A percentile compares a stretch with the other conserved stretches of the same genome.
Conservation (phyloP, 2,113 vertebrate species). For the Sceloporus undulatus region DNA sequence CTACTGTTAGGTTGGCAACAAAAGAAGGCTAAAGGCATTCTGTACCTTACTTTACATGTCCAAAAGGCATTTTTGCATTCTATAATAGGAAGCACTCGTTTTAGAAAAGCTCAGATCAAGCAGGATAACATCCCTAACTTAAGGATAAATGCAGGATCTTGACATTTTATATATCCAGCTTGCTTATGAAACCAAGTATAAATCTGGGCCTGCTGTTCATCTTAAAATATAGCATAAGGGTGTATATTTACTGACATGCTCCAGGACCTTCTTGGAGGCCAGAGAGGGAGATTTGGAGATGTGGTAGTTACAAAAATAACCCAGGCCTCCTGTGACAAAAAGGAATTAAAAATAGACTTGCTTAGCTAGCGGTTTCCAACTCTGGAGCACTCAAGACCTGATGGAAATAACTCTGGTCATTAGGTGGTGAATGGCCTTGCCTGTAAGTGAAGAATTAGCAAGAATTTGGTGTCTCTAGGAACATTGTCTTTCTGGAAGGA, state of each 20-base stretch:
- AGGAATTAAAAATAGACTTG: constrained; percentile 43
- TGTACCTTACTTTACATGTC: constrained; percentile 51
- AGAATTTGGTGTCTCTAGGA: constrained; percentile 11
- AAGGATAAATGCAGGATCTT: constrained; percentile 58
- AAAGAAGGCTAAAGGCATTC: constrained; percentile 57
- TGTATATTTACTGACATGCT: constrained; percentile 29
- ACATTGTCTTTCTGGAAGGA: constrained; percentile 19
- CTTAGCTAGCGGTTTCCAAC: constrained; percentile 32
- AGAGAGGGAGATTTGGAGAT: constrained; percentile 31
- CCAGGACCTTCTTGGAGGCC: constrained; percentile 25
- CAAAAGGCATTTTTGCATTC: constrained; percentile 58
- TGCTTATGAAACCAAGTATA: constrained; percentile 17
- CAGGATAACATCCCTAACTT: constrained; percentile 14
- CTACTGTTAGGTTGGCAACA: constrained; percentile 40
- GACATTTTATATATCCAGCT: constrained; percentile 26
- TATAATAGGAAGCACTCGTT: constrained; percentile 51
- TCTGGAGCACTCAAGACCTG: constrained; percentile 9
- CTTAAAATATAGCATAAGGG: background rate
- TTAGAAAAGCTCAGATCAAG: constrained; percentile 67
- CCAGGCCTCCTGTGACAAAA: constrained; percentile 29
- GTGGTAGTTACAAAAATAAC: constrained; percentile 41
- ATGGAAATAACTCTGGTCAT: constrained; percentile 24
- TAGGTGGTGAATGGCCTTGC: constrained; percentile 5
- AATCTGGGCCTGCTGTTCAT: background rate
- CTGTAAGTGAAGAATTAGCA: constrained; percentile 5